Percentiles rank a stretch among this genome's conserved stretches.
These are phyloP conservation scores for Urechis unicinctus DNA, from an alignment of 2,888 invertebrate genomes.

Conservation along the genomic window DNA sequence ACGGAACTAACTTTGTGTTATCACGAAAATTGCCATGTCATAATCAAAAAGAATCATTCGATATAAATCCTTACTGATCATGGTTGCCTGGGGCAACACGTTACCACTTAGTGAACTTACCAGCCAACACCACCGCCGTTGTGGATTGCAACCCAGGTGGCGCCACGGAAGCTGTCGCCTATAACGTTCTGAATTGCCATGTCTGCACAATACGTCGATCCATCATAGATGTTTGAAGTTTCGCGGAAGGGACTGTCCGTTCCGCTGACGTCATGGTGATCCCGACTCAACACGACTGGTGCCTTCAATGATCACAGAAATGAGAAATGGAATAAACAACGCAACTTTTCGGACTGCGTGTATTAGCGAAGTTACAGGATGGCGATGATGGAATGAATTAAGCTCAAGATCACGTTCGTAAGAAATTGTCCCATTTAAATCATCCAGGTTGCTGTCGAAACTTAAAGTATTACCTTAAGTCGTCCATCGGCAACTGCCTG, in stretches of 20 bases:
- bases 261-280: slow-evolving; percentile 62
- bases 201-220: slow-evolving; percentile 59
- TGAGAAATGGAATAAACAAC: not conserved
- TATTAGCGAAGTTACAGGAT: no score
- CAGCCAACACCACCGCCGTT: slow-evolving; percentile 59
- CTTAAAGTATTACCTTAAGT: slow-evolving; percentile 50
- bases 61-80: not conserved
- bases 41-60: no score
- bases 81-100: no score
- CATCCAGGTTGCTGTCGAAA: no score
- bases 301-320: slow-evolving; percentile 38
- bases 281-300: slow-evolving; percentile 58
- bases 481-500: slow-evolving; percentile 52
- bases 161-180: slow-evolving; percentile 58
- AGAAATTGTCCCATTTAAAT: no score
- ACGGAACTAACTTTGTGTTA: no score
- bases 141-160: slow-evolving; percentile 60
- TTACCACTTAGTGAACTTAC: slow-evolving; percentile 33
- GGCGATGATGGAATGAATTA: no score
- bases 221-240: slow-evolving; percentile 61
- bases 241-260: slow-evolving; percentile 61
- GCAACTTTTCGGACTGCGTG: no score
- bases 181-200: slow-evolving; percentile 61
- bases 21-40: no score
- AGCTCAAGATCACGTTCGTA: no score